A percentile compares a stretch with the other conserved stretches of the same genome.
These are phyloP conservation scores for Lasius platythorax DNA, from an alignment of 2,888 invertebrate species.

Conservation along the genomic window DNA sequence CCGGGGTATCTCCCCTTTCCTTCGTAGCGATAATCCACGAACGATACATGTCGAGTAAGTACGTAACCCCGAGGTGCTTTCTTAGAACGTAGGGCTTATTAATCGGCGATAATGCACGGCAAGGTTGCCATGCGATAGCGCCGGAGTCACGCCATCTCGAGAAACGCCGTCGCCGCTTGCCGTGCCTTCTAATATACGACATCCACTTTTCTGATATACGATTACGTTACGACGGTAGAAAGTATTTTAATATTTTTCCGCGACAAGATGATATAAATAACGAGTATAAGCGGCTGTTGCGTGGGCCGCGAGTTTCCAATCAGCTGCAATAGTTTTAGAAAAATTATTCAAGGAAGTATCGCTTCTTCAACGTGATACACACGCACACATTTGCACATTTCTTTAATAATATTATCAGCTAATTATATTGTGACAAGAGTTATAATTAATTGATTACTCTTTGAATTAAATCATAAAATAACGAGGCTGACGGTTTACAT, in stretches of 20 bases:
- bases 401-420: conserved; percentile 1
- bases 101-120: conserved; percentile 75
- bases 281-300: background rate
- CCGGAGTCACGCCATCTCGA: conserved; percentile 74
- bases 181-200: conserved; percentile 51
- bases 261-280: conserved; percentile 11
- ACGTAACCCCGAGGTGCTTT: conserved; percentile 75
- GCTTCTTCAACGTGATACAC: background rate
- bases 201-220: conserved; percentile 51
- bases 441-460: conserved; percentile 29
- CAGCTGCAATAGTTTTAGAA: conserved; percentile 2
- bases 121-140: conserved; percentile 74
- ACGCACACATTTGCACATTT: background rate
- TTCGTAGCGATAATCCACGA: conserved; percentile 66
- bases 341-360: background rate
- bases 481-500: conserved; percentile 17
- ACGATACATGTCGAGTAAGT: conserved; percentile 69
- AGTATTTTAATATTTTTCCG: conserved; percentile 36
- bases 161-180: conserved; percentile 59
- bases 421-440: conserved; percentile 10
- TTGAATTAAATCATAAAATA: conserved; percentile 27
- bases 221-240: conserved; percentile 41
- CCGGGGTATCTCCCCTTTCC: conserved; percentile 8
- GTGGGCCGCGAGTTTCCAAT: conserved; percentile 33
- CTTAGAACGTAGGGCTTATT: conserved; percentile 77